phyloP scores from a whole-genome alignment of 2,888 invertebrate species.

The Pterobdella sp. region DNA sequence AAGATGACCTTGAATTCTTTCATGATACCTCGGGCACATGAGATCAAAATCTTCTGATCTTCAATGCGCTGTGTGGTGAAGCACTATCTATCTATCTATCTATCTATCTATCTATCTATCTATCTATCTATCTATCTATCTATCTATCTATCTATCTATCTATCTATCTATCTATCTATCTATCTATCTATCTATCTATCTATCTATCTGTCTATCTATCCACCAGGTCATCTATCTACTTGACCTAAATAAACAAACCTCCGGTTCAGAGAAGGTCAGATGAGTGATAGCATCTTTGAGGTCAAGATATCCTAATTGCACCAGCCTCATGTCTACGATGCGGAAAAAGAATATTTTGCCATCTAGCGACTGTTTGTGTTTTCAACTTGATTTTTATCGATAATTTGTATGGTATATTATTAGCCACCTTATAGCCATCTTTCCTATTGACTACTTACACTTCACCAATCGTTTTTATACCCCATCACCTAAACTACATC shows the following conservation, averaged over 20 bases:
- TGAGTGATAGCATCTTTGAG: conserved; percentile 44
- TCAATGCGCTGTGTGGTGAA: no score
- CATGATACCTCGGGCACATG: no score
- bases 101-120: neutral
- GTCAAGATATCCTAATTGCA: conserved; percentile 50
- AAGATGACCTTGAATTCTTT: no score
- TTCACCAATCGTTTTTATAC: neutral
- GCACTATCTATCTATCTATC: neutral
- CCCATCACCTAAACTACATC: neutral
- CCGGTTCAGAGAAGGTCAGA: conserved; percentile 47
- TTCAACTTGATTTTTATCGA: no score
- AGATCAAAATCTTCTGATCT: no score
- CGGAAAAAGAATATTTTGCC: conserved; percentile 49
- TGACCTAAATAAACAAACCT: no score
- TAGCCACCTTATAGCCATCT: neutral
- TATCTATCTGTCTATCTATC: neutral
- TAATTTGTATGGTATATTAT: no score
- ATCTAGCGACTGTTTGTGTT: conserved; percentile 38
- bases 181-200: neutral
- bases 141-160: neutral
- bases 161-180: neutral
- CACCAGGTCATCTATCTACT: neutral
- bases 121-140: conserved; percentile 17
- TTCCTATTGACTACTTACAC: neutral
- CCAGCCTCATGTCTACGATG: conserved; percentile 42